phyloP scores from a whole-genome alignment of 1,140 invertebrate species.

The Orius insidiosus region DNA sequence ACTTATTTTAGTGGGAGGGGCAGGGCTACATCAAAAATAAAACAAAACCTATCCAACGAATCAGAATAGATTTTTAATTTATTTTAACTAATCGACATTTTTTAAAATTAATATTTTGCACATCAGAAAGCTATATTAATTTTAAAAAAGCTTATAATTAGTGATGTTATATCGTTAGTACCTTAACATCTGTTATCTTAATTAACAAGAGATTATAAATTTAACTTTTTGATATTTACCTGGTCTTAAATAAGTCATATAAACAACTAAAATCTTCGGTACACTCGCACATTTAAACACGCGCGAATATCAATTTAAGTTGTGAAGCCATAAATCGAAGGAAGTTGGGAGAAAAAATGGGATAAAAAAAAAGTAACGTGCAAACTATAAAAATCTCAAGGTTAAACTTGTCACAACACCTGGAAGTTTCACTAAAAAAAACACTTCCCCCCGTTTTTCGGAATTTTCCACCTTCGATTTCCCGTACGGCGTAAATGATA shows the following conservation, averaged over 20 bases:
- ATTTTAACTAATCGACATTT: background rate
- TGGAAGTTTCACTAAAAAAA: constrained; percentile 6
- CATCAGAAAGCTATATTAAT: background rate
- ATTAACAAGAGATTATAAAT: background rate
- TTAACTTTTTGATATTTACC: constrained; percentile 6
- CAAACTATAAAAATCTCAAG: constrained; percentile 12
- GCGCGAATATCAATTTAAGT: background rate
- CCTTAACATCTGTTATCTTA: background rate
- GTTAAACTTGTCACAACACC: constrained; percentile 14
- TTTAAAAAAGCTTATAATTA: background rate
- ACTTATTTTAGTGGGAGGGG: too few species aligned
- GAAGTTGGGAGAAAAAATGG: background rate
- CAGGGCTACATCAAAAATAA: too few species aligned
- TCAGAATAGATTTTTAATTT: background rate
- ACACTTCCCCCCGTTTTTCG: background rate
- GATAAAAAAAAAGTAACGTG: constrained; percentile 3
- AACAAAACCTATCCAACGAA: too few species aligned
- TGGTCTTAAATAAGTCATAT: constrained; percentile 20
- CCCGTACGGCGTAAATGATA: background rate
- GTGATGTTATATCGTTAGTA: background rate
- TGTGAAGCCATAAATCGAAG: background rate
- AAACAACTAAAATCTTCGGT: constrained; percentile 9
- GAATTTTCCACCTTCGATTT: too few species aligned
- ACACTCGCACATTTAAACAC: constrained; percentile 15
- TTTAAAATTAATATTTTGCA: background rate